Conservation (phyloP, 2,113 vertebrate genomes). For the Melanocharis versteri region DNA sequence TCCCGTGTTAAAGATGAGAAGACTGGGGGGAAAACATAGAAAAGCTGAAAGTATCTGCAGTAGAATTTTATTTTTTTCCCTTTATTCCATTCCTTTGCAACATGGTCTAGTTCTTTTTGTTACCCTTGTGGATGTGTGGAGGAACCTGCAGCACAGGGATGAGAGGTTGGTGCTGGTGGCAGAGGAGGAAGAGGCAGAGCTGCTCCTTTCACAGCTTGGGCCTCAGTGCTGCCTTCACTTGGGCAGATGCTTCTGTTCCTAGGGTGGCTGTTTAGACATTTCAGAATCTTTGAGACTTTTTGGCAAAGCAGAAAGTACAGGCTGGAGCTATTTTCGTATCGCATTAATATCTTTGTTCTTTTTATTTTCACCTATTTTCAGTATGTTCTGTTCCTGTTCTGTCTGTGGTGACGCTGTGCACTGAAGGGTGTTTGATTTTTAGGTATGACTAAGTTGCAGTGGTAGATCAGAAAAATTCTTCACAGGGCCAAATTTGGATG, state of each 20-base stretch:
- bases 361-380: not conserved
- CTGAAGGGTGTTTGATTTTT: not conserved
- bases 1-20: not conserved
- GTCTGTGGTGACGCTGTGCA: not conserved
- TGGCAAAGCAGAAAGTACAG: not conserved
- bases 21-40: accelerated
- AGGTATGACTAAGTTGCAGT: not conserved
- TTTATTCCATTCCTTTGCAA: slow-evolving; percentile 3
- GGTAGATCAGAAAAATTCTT: not conserved
- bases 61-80: not conserved
- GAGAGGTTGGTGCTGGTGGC: not conserved
- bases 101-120: slow-evolving; percentile 39
- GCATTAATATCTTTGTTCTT: not conserved
- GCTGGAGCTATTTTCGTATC: not conserved
- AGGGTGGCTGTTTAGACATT: not conserved
- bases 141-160: not conserved
- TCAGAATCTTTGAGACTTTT: not conserved
- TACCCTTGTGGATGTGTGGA: not conserved
- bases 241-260: not conserved
- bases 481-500: not conserved
- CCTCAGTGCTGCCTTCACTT: not conserved
- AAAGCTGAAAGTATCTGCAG: not conserved
- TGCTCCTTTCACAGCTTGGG: not conserved
- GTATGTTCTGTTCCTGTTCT: not conserved
- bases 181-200: not conserved